Percentiles rank a stretch among this genome's conserved stretches.
Conservation (phyloP, 2,113 vertebrate species). For the Tupaia chinensis region DNA sequence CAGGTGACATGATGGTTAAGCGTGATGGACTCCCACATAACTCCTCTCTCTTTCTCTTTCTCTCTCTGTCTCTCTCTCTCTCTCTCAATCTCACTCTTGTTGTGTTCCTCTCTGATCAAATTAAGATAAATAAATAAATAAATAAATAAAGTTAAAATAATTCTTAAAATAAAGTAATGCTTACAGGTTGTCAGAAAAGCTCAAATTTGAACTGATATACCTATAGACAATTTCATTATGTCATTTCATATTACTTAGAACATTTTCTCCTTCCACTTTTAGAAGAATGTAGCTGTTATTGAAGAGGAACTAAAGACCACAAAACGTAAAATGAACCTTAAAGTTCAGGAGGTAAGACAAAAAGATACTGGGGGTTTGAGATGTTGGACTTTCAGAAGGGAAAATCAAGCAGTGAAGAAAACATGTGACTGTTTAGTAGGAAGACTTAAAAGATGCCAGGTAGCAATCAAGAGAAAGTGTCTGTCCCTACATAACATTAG, state of each 20-base stretch:
- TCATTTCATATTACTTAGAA: conserved; percentile 49
- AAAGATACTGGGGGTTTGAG: background rate
- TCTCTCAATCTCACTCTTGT: too few relatives aligned
- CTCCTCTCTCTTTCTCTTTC: too few relatives aligned
- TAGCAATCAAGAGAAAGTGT: background rate
- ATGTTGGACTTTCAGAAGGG: background rate
- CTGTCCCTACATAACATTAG: background rate
- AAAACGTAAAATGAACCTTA: conserved; percentile 86
- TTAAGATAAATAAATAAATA: too few relatives aligned
- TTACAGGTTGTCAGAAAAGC: background rate
- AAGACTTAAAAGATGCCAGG: background rate
- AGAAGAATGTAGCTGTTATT: conserved; percentile 85
- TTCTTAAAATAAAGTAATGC: background rate
- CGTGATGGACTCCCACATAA: too few relatives aligned
- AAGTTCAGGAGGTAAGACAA: conserved; percentile 87
- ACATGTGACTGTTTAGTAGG: background rate
- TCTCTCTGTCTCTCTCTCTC: too few relatives aligned
- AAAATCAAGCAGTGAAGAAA: background rate
- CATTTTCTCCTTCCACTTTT: conserved; percentile 59
- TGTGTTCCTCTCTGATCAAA: too few relatives aligned
- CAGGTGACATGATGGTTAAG: too few relatives aligned
- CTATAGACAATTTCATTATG: conserved; percentile 21
- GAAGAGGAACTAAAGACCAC: conserved; percentile 87
- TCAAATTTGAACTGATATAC: conserved; percentile 9
- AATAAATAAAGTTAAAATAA: too few relatives aligned